Evolutionary conservation across 2,888 invertebrate species (phyloP).

Genomic region (Eilema depressum): DNA sequence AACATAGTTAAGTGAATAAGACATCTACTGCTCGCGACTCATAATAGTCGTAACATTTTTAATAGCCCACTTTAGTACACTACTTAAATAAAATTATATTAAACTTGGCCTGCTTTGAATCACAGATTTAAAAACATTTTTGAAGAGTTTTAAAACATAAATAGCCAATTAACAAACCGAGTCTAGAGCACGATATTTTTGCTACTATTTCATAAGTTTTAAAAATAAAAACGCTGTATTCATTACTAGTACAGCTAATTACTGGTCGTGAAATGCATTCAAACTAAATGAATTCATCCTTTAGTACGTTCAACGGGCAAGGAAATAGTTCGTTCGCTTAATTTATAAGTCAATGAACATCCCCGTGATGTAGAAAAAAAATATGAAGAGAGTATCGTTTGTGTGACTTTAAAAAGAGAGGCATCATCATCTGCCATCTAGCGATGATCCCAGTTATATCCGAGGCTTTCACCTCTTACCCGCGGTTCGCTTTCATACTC

Average conservation of each 20-base stretch:
- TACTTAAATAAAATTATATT: neutral
- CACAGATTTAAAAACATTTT: neutral
- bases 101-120: neutral
- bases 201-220: neutral
- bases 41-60: neutral
- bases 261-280: neutral
- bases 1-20: neutral
- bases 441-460: too few relatives aligned
- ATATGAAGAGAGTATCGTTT: neutral
- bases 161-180: neutral
- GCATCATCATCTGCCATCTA: neutral
- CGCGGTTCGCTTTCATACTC: slow-evolving; percentile 1
- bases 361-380: too few relatives aligned
- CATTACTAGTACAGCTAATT: neutral
- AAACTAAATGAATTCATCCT: neutral
- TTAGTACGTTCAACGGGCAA: neutral
- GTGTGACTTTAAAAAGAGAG: too few relatives aligned
- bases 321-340: neutral
- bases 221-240: neutral
- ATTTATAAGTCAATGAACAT: too few relatives aligned
- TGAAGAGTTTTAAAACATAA: neutral
- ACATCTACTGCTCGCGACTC: neutral
- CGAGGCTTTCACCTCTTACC: neutral
- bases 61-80: neutral
- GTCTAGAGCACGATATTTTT: neutral